Conservation (phyloP, 1,140 invertebrate species). For the Oryctes rhinoceros region DNA sequence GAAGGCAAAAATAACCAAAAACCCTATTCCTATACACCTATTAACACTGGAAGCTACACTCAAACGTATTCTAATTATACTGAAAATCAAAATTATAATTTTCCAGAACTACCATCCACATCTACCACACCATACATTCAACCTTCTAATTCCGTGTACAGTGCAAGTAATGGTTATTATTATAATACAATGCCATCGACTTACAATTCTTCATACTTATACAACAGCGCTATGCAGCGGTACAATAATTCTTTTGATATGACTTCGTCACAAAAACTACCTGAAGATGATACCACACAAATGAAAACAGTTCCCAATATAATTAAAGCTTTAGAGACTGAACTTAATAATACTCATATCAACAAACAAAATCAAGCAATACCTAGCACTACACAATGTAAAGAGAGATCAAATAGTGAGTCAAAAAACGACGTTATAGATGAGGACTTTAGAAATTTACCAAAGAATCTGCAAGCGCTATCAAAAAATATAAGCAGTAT, state of each 20-base stretch:
- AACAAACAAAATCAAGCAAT: slow-evolving; percentile 58
- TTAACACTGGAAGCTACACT: slow-evolving; percentile 29
- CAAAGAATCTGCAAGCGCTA: slow-evolving; percentile 69
- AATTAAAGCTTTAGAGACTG: slow-evolving; percentile 74
- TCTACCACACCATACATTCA: slow-evolving; percentile 12
- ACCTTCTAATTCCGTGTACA: slow-evolving; percentile 35
- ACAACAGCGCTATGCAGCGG: not conserved
- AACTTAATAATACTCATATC: slow-evolving; percentile 65
- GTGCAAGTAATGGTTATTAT: slow-evolving; percentile 39
- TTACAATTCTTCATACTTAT: slow-evolving; percentile 30
- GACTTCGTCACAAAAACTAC: not conserved
- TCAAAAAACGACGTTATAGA: slow-evolving; percentile 60
- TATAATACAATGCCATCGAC: slow-evolving; percentile 23
- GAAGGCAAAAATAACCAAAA: slow-evolving; percentile 44
- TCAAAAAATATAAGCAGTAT: slow-evolving; percentile 79
- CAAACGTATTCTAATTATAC: slow-evolving; percentile 41
- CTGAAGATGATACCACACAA: slow-evolving; percentile 30
- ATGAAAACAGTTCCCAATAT: slow-evolving; percentile 75
- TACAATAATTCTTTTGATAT: not conserved
- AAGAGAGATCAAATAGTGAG: slow-evolving; percentile 50
- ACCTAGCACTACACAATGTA: slow-evolving; percentile 28
- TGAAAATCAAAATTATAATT: slow-evolving; percentile 42
- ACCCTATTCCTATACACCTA: slow-evolving; percentile 43
- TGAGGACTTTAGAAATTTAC: slow-evolving; percentile 68
- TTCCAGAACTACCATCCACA: slow-evolving; percentile 14